Percentiles rank a stretch among this genome's conserved stretches.
phyloP scores from a whole-genome alignment of 2,888 invertebrate species.

The Philopedon plagiatum region DNA sequence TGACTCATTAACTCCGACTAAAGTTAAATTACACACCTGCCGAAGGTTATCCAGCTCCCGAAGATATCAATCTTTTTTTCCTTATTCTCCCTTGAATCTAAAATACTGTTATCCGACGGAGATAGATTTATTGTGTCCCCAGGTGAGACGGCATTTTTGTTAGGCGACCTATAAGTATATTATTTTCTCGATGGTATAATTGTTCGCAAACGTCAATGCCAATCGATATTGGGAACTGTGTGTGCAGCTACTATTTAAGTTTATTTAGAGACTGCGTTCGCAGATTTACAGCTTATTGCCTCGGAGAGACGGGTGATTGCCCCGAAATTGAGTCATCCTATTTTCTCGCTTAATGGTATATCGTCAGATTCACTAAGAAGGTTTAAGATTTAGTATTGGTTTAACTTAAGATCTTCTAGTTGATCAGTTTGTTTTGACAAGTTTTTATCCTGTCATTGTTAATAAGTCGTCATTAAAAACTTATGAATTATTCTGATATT shows the following conservation, averaged over 20 bases:
- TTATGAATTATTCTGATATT: too few relatives aligned
- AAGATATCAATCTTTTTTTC: neutral
- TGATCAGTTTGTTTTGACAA: too few relatives aligned
- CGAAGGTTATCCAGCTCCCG: constrained; percentile 26
- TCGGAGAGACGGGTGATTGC: too few relatives aligned
- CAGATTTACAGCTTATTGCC: neutral
- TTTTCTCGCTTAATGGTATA: too few relatives aligned
- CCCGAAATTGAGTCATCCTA: too few relatives aligned
- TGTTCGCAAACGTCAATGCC: constrained; percentile 22
- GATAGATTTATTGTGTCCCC: constrained; percentile 19
- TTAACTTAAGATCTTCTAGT: too few relatives aligned
- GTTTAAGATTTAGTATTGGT: too few relatives aligned
- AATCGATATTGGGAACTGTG: constrained; percentile 17
- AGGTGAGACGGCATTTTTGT: constrained; percentile 10
- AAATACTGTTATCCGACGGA: constrained; percentile 17
- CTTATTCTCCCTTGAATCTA: neutral
- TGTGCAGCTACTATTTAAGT: neutral
- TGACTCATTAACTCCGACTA: constrained; percentile 11
- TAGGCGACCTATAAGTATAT: constrained; percentile 3
- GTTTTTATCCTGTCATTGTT: too few relatives aligned
- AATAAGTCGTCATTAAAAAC: too few relatives aligned
- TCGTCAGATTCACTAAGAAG: too few relatives aligned
- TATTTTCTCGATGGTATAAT: constrained; percentile 23
- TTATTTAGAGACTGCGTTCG: neutral
- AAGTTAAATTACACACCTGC: constrained; percentile 13